Evolutionary conservation across 2,888 invertebrate species (phyloP), one percentile per base, ranked within the genome.

Genomic region (Ametastegia equiseti): DNA sequence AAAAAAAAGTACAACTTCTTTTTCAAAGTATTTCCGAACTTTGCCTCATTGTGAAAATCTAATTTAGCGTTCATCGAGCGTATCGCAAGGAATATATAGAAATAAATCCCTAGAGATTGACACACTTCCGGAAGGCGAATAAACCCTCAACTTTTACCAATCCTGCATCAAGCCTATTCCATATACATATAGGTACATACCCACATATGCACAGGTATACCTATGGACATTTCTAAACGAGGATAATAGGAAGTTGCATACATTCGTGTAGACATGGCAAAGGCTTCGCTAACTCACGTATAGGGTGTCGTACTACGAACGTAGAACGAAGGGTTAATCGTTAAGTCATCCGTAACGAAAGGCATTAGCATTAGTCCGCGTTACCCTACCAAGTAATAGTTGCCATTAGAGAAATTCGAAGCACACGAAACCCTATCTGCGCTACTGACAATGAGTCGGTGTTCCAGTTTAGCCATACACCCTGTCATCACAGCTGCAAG

Each of bases 261-360:
- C 27, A 15, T 15, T 45, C n/a, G 47, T 45, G 45, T 7, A 27
- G 60, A 63, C 57, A 63, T 78, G 11, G 60, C 27, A 27, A 54
- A 27, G 78, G 78, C 63, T 78, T 78, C 78, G 39, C 23, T 60
- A 42, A 42, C 75, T 42, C 78, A 78, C 78, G 78, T 78, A 78
- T 33, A 78, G 78, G 57, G 78, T 78, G 78, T 57, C 78, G 54
- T 75, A 71, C 75, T 71, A 54, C 39, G 42, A 42, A 60, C 15
- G 39, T 11, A 23, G 27, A 60, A 42, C 42, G 39, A 60, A 78
- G 78, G 63, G 78, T 78, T 78, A 60, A 63, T 42, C 78, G 78
- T 42, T 78, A 78, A 78, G 78, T 78, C 78, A 60, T 78, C 78
- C 78, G 78, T 78, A 63, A 27, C 63, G 39, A 78, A 60, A 63